Conservation (phyloP, 1,140 invertebrate species). For the Phocides pigmalion region DNA sequence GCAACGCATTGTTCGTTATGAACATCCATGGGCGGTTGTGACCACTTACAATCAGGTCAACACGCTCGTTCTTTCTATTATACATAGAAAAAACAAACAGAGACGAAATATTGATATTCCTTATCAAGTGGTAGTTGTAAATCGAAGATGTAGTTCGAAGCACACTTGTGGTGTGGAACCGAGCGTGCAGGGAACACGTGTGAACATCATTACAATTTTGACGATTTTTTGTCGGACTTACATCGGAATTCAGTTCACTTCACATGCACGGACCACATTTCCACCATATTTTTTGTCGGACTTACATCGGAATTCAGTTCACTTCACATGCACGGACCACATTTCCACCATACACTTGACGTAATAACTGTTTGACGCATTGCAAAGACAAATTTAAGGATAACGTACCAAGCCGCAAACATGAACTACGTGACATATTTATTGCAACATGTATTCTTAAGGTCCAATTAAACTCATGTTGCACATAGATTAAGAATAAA, state of each 20-base stretch:
- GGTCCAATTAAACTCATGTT: too few relatives aligned
- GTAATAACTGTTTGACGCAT: background rate
- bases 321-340: conserved; percentile 18
- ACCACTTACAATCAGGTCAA: too few relatives aligned
- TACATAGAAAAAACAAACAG: background rate
- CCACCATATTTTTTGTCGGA: conserved; percentile 20
- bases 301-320: conserved; percentile 22
- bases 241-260: conserved; percentile 22
- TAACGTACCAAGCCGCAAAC: background rate
- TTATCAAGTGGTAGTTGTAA: background rate
- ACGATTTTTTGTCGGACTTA: conserved; percentile 22
- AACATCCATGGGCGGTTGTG: too few relatives aligned
- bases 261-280: conserved; percentile 22
- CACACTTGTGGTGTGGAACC: conserved; percentile 8
- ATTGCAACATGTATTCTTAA: too few relatives aligned
- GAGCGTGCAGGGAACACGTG: conserved; percentile 17
- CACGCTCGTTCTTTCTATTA: background rate
- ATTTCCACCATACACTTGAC: conserved; percentile 13
- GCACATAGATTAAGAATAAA: too few relatives aligned
- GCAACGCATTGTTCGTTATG: too few relatives aligned
- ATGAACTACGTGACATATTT: background rate
- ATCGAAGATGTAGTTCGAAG: background rate
- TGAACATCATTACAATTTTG: conserved; percentile 25
- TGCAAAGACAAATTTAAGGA: background rate
- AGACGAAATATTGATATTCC: background rate